Percentiles rank a stretch among this genome's conserved stretches.
Conservation (phyloP, 92 coral and sea anemone species). For the Porites evermanni region DNA sequence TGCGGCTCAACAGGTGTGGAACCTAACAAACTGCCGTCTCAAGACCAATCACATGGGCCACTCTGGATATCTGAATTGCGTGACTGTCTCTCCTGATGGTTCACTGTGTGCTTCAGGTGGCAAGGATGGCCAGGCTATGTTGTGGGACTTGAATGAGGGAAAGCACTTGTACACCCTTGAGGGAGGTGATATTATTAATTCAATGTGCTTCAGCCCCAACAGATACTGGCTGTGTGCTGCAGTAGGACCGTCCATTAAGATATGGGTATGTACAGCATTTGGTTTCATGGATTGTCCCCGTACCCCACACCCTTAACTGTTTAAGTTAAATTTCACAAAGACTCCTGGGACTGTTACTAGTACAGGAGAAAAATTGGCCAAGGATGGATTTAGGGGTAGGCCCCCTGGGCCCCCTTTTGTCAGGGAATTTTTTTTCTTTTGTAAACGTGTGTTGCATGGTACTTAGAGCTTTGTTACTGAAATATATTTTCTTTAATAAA, state of each 20-base stretch:
- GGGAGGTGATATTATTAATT: constrained; percentile 91
- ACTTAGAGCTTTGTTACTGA: too few relatives aligned
- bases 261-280: constrained; percentile 81
- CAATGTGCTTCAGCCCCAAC: constrained; percentile 98
- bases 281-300: too few relatives aligned
- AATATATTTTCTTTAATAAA: too few relatives aligned
- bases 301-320: too few relatives aligned
- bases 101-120: constrained; percentile 99
- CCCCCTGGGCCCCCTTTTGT: too few relatives aligned
- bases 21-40: constrained; percentile 98
- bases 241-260: constrained; percentile 94
- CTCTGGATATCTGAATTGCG: constrained; percentile 95
- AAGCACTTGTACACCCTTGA: constrained; percentile 95
- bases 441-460: too few relatives aligned
- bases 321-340: too few relatives aligned
- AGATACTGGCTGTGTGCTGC: constrained; percentile 99
- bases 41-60: constrained; percentile 99
- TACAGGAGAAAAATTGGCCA: too few relatives aligned
- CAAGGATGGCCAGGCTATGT: constrained; percentile 98
- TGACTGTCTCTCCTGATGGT: constrained; percentile 99
- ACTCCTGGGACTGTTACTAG: too few relatives aligned
- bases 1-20: constrained; percentile 78
- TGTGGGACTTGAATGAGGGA: constrained; percentile 99
- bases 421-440: too few relatives aligned
- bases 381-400: too few relatives aligned